Base-by-base conservation (phyloP, 2,888 invertebrate species). In the Habrosyne pyritoides region DNA sequence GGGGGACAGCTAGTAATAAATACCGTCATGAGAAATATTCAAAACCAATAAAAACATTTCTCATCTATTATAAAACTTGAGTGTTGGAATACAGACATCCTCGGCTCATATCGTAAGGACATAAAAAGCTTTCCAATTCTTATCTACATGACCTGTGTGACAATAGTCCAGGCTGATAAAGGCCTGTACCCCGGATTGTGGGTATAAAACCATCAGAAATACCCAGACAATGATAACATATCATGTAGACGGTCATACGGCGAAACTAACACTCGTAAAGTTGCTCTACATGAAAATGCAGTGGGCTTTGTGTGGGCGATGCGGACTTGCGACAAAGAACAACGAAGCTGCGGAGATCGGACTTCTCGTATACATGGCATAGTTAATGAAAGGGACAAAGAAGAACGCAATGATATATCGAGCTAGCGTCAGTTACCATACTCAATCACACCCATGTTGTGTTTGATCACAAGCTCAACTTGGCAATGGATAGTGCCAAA, bases 231-330 rank as follows among this genome's bases (percentile, higher is more conserved):
- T 81, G 87, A 88, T 87, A 85, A 83, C 84, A 77, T 84, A 84
- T 86, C 88, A 83, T 81, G 69, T 78, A 73, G 80, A 77, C 78
- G 79, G 69, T 69, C 78, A 67, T 81, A 86, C 81, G 74, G 71
- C 76, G 76, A 73, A 82, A 84, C 87, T 84, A 81, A 82, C 84
- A 83, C 80, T 87, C 88, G 80, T 88, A 89, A 89, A 89, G 67
- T 83, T 69, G 75, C 74, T 73, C 73, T 78, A 80, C 81, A 81
- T 78, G 81, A 75, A 73, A 72, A 77, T 78, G 83, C 78, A 79
- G 71, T 65, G 64, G 61, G 67, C 56, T 72, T 63, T 58, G 61
- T 58, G 30, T 47, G 30, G 56, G 47, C 7, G 10, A 10, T 7
- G 63, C 66, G 81, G 71, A 81, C 83, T 59, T 47, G 71, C 78